phyloP scores from a whole-genome alignment of 2,888 invertebrate genomes.

The Drepanosiphum platanoidis region DNA sequence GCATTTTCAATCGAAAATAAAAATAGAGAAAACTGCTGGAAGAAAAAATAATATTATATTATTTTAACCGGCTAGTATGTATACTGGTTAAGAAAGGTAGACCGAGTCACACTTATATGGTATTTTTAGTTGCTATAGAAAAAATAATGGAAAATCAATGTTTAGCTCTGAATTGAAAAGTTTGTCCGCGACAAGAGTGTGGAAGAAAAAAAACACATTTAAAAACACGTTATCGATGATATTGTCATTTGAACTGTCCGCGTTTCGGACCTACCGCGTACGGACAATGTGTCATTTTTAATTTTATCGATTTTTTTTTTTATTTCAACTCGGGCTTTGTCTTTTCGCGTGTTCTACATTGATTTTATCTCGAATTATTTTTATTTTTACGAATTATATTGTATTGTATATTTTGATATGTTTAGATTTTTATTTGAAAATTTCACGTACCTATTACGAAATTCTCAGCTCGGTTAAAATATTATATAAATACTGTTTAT shows the following conservation, averaged over 20 bases:
- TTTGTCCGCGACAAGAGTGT: not conserved
- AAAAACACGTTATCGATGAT: not conserved
- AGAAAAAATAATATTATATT: not conserved
- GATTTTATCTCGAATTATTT: no score
- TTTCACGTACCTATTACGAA: no score
- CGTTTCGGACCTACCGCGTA: no score
- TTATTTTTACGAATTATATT: no score
- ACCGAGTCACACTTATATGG: slow-evolving; percentile 12
- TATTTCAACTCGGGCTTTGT: no score
- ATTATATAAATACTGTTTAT: no score
- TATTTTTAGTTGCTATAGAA: slow-evolving; percentile 8
- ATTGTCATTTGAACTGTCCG: not conserved
- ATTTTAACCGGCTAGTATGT: not conserved
- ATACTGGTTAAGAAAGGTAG: not conserved
- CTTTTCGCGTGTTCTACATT: no score
- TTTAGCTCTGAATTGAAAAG: slow-evolving; percentile 10
- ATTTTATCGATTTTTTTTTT: no score
- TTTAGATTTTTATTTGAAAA: no score
- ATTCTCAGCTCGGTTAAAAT: no score
- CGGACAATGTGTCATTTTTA: no score
- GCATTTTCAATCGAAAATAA: not conserved
- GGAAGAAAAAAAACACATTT: not conserved
- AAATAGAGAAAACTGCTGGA: not conserved
- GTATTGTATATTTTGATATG: no score
- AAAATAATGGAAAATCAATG: slow-evolving; percentile 35